Base-by-base conservation (phyloP, 2,888 invertebrate species). In the Pheosia gnoma region DNA sequence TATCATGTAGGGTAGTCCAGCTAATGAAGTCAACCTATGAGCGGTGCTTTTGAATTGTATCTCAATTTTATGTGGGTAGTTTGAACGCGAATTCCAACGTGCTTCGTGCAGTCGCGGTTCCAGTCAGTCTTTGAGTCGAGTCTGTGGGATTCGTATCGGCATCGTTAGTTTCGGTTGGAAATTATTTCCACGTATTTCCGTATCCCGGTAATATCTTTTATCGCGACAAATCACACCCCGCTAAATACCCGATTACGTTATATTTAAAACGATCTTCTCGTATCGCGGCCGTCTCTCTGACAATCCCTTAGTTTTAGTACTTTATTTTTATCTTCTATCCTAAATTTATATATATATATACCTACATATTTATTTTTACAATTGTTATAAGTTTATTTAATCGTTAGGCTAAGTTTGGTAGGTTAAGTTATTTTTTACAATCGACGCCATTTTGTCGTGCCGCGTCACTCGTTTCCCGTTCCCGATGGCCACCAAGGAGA, bases 361-460 rank as follows among this genome's bases (percentile, higher is more conserved):
- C n/a, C n/a, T n/a, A 64, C 59, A 68, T 71, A 74, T 72, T 74
- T 73, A 71, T 72, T 70, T 67, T 67, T 74, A 70, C 72, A 75
- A 75, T 76, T 78, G 78, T 74, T 70, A 69, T 73, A 75, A 25
- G 69, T 69, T 71, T 70, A 55, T 78, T 78, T 72, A 71, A 75
- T 74, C 65, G 64, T 62, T 75, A 70, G 70, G 59, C 68, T 76
- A 73, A 65, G 60, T 75, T 74, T 68, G 78, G 69, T 57, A 56
- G 57, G 72, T 81, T 80, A 80, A 77, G 75, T 82, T 80, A 77
- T 66, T 63, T 70, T 66, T 70, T 67, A 66, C 66, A 62, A 68
- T 60, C 60, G 75, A 74, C 88, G 90, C 90, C 90, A 90, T 90
- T 86, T 89, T 90, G 86, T 83, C 56, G 70, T 78, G 78, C 65